Evolutionary conservation across 2,888 invertebrate species (phyloP).

Genomic region (Tineola bisselliella): DNA sequence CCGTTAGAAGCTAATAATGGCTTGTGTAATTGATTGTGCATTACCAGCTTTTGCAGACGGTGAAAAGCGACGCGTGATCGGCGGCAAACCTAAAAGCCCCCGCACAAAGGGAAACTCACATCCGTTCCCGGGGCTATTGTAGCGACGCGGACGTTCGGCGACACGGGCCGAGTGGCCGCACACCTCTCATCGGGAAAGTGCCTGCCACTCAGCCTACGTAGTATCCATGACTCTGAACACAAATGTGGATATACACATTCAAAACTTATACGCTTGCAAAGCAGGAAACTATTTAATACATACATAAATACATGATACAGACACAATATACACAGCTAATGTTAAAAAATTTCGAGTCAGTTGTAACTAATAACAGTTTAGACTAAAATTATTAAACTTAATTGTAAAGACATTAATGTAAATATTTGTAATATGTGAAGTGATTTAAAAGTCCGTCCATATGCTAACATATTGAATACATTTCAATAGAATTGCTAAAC

Average conservation of each 20-base stretch:
- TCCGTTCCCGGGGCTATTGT: constrained; percentile 40
- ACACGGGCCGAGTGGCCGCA: constrained; percentile 18
- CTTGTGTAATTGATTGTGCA: constrained; percentile 11
- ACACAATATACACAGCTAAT: too few relatives aligned
- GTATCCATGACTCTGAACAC: background rate
- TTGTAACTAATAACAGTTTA: background rate
- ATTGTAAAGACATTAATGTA: background rate
- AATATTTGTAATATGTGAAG: background rate
- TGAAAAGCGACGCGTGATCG: constrained; percentile 25
- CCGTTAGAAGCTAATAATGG: constrained; percentile 2
- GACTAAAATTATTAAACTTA: background rate
- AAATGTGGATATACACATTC: background rate
- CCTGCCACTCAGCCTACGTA: constrained; percentile 1
- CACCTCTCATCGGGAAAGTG: constrained; percentile 1
- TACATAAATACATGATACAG: too few relatives aligned
- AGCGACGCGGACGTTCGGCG: constrained; percentile 20
- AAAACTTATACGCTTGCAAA: background rate
- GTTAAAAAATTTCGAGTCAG: background rate
- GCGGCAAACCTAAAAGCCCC: constrained; percentile 35
- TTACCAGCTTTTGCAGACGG: constrained; percentile 25
- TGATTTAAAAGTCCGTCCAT: constrained; percentile 38
- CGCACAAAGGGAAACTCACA: constrained; percentile 40
- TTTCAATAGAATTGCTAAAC: constrained; percentile 63
- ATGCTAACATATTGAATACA: constrained; percentile 59
- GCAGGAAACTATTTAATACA: background rate